phyloP scores from a whole-genome alignment of 2,888 invertebrate species.

The Microchrysa polita region DNA sequence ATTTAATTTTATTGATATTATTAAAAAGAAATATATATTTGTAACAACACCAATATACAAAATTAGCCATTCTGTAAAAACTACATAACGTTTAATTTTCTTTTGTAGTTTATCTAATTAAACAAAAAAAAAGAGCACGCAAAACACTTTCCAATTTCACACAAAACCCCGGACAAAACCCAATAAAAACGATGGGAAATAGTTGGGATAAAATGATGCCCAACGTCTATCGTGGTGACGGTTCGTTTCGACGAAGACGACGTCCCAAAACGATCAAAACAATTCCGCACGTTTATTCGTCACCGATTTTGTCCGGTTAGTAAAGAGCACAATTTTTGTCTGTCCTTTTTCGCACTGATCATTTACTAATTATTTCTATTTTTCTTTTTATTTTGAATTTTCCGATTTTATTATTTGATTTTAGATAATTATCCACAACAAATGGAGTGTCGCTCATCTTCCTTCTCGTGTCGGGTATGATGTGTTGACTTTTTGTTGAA shows the following conservation, averaged over 20 bases:
- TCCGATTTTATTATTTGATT: constrained; percentile 12
- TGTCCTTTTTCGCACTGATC: constrained; percentile 29
- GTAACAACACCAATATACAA: too few species aligned
- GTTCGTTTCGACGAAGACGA: constrained; percentile 9
- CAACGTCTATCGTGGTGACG: constrained; percentile 45
- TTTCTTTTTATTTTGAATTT: constrained; percentile 50
- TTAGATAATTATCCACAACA: constrained; percentile 50
- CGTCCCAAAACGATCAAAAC: constrained; percentile 26
- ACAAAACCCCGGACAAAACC: constrained; percentile 12
- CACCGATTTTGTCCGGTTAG: constrained; percentile 62
- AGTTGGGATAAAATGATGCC: constrained; percentile 58
- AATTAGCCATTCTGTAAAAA: too few species aligned
- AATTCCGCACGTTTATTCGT: constrained; percentile 59
- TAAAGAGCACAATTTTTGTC: constrained; percentile 49
- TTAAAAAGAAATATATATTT: too few species aligned
- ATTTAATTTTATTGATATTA: too few species aligned
- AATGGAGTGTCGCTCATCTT: constrained; percentile 61
- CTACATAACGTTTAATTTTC: neutral
- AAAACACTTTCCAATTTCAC: neutral
- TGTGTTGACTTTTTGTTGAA: constrained; percentile 15
- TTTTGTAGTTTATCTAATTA: constrained; percentile 22
- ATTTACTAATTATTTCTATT: constrained; percentile 46
- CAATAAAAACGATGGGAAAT: constrained; percentile 57
- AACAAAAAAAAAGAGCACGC: constrained; percentile 1
- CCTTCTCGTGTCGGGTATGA: constrained; percentile 61